Base-by-base conservation (phyloP, 1,140 invertebrate species). In the Drosophila tristis region DNA sequence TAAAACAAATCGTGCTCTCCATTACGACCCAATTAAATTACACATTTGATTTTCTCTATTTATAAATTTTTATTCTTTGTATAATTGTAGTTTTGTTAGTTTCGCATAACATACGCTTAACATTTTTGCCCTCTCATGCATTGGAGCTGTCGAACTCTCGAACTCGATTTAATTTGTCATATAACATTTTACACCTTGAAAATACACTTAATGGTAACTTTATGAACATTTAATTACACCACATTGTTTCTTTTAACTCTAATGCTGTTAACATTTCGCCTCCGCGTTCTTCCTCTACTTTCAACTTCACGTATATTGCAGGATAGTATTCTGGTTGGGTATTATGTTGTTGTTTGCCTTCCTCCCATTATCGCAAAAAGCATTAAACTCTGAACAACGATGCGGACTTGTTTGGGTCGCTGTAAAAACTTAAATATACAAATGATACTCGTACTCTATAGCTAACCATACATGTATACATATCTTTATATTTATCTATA, bases 21-120 rank as follows among this genome's bases (percentile, higher is more conserved):
- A 39, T 13, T 39, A 4, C 11, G 35, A 39, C 35, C 11, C 1
- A 39, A 39, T 39, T 4, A 39, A 39, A 39, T 35, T 0, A 39
- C 3, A 39, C 1, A 5, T 13, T 13, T 13, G 1, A 7, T 15
- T 20, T 80, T 78, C 60, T 75, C 81, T 86, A 86, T 86, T 86
- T 87, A 86, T 86, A 86, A 87, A 87, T 86, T 53, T 86, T 77
- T 86, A 82, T 87, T 86, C 78, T 86, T 86, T 86, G 81, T 86
- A 86, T 86, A 87, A 87, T 86, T 87, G 74, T 87, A 86, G 84
- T 86, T 86, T 80, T 70, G 71, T 86, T 86, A 86, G 82, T 85
- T 87, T 86, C 75, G 78, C 82, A 81, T 87, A 86, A 86, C 81
- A 86, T 86, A 87, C 78, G 80, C 78, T 80, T 64, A 85, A 86